Conservation (phyloP, 2,888 invertebrate species). For the Stenichneumon culpator region DNA sequence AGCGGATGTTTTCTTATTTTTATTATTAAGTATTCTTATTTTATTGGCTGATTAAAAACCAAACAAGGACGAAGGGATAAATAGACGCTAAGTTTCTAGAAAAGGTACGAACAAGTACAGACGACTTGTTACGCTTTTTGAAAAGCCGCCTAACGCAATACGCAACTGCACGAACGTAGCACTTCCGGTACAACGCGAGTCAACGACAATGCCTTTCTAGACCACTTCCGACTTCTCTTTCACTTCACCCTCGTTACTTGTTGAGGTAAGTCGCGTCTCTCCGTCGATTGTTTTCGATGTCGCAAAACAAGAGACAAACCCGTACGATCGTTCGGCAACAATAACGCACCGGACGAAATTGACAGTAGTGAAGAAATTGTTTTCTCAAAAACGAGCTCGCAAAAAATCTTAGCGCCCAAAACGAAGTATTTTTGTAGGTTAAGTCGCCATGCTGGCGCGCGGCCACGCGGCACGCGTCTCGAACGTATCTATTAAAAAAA, state of each 20-base stretch:
- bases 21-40: no score
- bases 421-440: slow-evolving; percentile 62
- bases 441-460: slow-evolving; percentile 65
- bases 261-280: slow-evolving; percentile 80
- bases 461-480: slow-evolving; percentile 5
- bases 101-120: no score
- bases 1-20: no score
- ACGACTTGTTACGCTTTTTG: no score
- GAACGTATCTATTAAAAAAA: neutral
- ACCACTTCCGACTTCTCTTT: slow-evolving; percentile 73
- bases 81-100: no score
- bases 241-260: slow-evolving; percentile 82
- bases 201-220: neutral
- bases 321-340: neutral
- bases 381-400: neutral
- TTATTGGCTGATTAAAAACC: no score
- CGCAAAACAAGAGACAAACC: neutral
- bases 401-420: neutral
- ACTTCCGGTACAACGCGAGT: slow-evolving; percentile 42
- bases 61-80: no score
- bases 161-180: neutral
- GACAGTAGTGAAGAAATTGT: neutral
- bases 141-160: neutral
- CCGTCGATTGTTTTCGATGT: slow-evolving; percentile 3
- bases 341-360: neutral